A percentile compares a stretch with the other conserved stretches of the same genome.
Conservation (phyloP, 2,113 vertebrate species). For the Chaetorhynchus papuensis region DNA sequence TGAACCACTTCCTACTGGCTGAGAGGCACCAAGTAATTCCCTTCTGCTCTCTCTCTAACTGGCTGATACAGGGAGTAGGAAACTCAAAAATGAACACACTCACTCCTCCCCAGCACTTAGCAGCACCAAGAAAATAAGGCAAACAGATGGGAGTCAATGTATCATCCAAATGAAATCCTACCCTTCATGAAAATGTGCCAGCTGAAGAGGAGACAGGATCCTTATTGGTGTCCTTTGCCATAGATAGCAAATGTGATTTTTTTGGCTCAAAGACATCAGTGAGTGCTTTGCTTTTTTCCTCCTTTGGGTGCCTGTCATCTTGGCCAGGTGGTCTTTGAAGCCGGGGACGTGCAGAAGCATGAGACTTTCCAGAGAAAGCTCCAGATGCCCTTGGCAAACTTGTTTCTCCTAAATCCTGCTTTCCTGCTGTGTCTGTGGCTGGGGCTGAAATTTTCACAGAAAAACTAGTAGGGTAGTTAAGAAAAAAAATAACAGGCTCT, state of each 20-base stretch:
- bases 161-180: constrained; percentile 41
- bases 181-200: neutral
- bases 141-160: constrained; percentile 47
- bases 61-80: neutral
- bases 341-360: neutral
- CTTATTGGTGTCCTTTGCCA: neutral
- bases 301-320: neutral
- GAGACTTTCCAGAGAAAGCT: neutral
- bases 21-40: neutral
- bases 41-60: neutral
- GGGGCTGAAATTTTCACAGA: neutral
- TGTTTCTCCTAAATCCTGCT: neutral
- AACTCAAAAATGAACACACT: constrained; percentile 3
- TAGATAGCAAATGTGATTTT: neutral
- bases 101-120: constrained; percentile 7
- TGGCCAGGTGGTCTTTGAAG: neutral
- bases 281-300: neutral
- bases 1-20: neutral
- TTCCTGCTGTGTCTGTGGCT: neutral
- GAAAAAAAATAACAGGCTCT: neutral
- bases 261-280: neutral
- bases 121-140: constrained; percentile 11
- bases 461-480: neutral
- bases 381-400: neutral
- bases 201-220: neutral